Evolutionary conservation across 2,888 invertebrate genomes (phyloP), one percentile per base, ranked within the genome.

Genomic region (Macrophya annulata): DNA sequence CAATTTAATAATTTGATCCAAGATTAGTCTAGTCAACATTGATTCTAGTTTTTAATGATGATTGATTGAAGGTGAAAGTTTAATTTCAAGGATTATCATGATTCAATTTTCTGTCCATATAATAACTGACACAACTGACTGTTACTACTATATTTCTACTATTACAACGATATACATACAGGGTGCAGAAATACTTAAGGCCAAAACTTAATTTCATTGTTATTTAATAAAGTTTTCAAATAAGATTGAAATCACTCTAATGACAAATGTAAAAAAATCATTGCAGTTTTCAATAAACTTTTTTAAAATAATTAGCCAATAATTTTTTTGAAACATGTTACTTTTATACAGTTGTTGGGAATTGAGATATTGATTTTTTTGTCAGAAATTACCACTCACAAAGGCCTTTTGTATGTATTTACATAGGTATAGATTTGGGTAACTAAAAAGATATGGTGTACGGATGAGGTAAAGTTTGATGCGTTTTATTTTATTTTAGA

Each of bases 401-500:
- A 25, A 74, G 25, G 15, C 21, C 74, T 74, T 45, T n/a, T 37
- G 17, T 77, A 77, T 62, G 37, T 79, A 59, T 55, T 10, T n/a
- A 40, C n/a, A 59, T 59, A n/a, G n/a, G 31, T 8, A 45, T 31
- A 51, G 9, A 83, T 68, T 65, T 48, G 31, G 25, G 10, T 17
- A 45, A 68, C 79, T 82, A 68, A 68, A 48, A 48, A 82, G 59
- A 59, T 6, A 59, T 6, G 37, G 21, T 81, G 62, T 65, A 43
- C 10, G 25, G 31, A 59, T 48, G 17, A 83, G 83, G 37, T 10
- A 62, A 62, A 62, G 25, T 62, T 81, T 62, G 43, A 68, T 83
- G 51, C 68, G 15, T 31, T 65, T 65, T 65, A n/a, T n/a, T n/a
- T n/a, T n/a, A n/a, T n/a, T 68, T 71, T 68, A 40, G 45, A 68